Evolutionary conservation across 30 jellyfish, hydroid and myxozoan genomes (phyloP), one percentile per base, ranked within the genome.

Genomic region (Aurelia sp.): DNA sequence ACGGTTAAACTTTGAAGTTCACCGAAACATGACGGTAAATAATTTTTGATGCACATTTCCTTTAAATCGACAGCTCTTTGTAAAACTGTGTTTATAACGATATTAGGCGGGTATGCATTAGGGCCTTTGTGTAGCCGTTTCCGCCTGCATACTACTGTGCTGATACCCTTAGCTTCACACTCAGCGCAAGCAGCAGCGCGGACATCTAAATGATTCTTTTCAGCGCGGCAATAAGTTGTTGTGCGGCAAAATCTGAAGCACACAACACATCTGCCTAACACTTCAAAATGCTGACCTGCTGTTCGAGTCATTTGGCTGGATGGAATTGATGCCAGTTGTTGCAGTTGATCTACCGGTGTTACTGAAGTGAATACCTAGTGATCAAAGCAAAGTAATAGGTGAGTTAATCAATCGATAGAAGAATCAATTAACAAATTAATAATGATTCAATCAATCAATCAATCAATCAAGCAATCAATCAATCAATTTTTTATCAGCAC

Each of bases 191-290:
- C 99, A 17, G 97, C 79, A 19, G 99, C 96, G 27, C 95, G 90
- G 61, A 96, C 98, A 17, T 95, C 99, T 11, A 96, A 84, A 71
- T 95, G 99, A 71, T 76, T 81, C 75, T 95, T 95, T 64, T 95
- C 99, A 35, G 99, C 97, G 55, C 99, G 97, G 87, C 99, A 95
- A 60, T 95, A 95, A 16, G 99, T 85, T 0, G 98, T 95, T 16
- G 99, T 95, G 19, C 99, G 98, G 87, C 98, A 90, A 60, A 95
- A 95, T 19, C 99, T 91, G 79, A 95, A 95, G 84, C 99, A 95
- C 16, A 80, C 92, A 53, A 86, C 86, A 62, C 99, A 95, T 37
- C 99, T 86, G 11, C 99, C 99, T 47, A 95, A 64, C 16, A 95
- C 99, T 72, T 95, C 99, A 69, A 95, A 95, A 68, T 89, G 92